Evolutionary conservation across 2,113 vertebrate species (phyloP).

Genomic region (Noturus placidus): DNA sequence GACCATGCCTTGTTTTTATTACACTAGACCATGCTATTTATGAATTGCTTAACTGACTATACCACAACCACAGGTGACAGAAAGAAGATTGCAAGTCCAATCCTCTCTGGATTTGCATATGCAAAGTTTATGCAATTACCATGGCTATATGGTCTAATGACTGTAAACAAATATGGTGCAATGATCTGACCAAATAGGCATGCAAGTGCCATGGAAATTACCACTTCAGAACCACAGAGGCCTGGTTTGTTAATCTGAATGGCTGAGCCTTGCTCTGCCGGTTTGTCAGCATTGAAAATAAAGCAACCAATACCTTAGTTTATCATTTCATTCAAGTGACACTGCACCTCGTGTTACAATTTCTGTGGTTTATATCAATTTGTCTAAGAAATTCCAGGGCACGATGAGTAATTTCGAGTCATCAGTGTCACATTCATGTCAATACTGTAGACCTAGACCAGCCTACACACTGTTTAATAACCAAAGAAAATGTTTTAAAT

Average conservation of each 20-base stretch:
- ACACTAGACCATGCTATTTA: background rate
- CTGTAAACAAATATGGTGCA: slow-evolving; percentile 40
- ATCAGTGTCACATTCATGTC: background rate
- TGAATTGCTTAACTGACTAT: slow-evolving; percentile 32
- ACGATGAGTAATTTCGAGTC: background rate
- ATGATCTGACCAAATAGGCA: slow-evolving; percentile 48
- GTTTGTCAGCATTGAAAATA: background rate
- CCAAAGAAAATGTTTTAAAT: background rate
- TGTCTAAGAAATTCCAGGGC: background rate
- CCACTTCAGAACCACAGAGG: slow-evolving; percentile 2
- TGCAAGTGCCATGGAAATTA: slow-evolving; percentile 34
- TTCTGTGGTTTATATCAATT: background rate
- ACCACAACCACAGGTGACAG: slow-evolving; percentile 16
- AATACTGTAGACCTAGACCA: background rate
- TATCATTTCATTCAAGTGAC: background rate
- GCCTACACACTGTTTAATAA: background rate
- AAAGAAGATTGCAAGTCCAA: background rate
- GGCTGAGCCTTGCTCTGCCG: slow-evolving; percentile 3
- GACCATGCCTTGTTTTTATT: slow-evolving; percentile 3
- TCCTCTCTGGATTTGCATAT: slow-evolving; percentile 30
- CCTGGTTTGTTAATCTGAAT: slow-evolving; percentile 13
- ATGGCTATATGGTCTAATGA: slow-evolving; percentile 34
- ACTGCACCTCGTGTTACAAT: background rate
- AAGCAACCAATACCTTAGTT: background rate
- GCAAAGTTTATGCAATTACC: slow-evolving; percentile 43